phyloP scores from a whole-genome alignment of 2,797 vertebrate genomes.

The Moxostoma hubbsi region DNA sequence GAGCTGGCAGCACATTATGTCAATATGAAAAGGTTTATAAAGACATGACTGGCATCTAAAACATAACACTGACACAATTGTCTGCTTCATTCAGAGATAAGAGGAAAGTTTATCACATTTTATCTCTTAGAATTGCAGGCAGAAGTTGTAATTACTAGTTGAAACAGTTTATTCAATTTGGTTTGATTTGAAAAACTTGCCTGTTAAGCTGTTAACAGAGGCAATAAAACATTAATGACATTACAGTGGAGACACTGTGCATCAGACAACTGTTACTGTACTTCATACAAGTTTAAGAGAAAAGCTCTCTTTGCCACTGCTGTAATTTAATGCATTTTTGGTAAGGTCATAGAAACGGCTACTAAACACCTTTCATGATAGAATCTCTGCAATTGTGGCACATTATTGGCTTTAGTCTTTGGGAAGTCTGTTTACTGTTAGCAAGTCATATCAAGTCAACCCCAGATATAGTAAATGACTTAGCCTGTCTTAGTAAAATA shows the following conservation, averaged over 20 bases:
- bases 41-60: background rate
- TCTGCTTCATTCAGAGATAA: background rate
- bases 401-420: background rate
- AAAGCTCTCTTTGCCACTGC: background rate
- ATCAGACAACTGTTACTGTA: background rate
- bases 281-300: background rate
- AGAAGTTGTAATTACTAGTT: background rate
- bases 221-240: background rate
- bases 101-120: background rate
- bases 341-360: background rate
- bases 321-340: background rate
- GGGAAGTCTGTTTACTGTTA: background rate
- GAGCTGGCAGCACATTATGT: conserved; percentile 2
- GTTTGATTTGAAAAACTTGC: conserved; percentile 4
- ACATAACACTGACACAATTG: background rate
- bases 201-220: background rate
- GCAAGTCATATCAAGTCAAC: too few species aligned
- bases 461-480: background rate
- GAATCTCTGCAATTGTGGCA: background rate
- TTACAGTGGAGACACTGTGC: background rate
- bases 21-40: background rate
- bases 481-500: background rate
- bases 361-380: background rate
- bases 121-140: too few species aligned
- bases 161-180: conserved; percentile 7